These are phyloP conservation scores for Girardinus metallicus DNA, from an alignment of 2,797 vertebrate genomes.

Conservation along the genomic window DNA sequence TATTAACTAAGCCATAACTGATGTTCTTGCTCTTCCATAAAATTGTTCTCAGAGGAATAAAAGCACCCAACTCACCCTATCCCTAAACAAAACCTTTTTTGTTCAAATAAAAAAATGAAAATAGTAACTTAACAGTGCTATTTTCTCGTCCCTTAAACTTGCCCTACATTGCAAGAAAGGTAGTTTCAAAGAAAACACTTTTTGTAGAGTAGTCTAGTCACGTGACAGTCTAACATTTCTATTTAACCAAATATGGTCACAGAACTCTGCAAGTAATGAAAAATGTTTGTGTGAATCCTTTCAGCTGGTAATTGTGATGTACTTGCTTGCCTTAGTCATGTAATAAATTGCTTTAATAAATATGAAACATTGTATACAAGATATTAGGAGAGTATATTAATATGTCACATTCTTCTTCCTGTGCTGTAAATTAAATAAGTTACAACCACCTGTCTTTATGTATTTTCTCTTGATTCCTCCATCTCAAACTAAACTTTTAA, in stretches of 20 bases:
- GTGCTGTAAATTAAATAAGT: not conserved
- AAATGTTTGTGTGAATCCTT: not conserved
- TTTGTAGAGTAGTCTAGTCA: not conserved
- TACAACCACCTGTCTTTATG: not conserved
- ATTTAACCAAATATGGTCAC: not conserved
- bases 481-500: not conserved
- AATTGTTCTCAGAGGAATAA: not conserved
- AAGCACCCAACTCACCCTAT: no score
- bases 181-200: not conserved
- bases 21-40: not conserved
- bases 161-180: not conserved
- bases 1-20: not conserved
- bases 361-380: not conserved
- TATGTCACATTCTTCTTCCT: not conserved
- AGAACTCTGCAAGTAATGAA: not conserved
- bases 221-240: not conserved
- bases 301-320: not conserved
- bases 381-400: not conserved
- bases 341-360: not conserved
- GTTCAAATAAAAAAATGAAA: no score
- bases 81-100: no score
- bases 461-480: not conserved
- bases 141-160: not conserved
- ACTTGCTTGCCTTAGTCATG: not conserved
- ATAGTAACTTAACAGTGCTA: not conserved